A percentile compares a stretch with the other conserved stretches of the same genome.
phyloP scores from a whole-genome alignment of 2,888 invertebrate species.

The Ceramica pisi region DNA sequence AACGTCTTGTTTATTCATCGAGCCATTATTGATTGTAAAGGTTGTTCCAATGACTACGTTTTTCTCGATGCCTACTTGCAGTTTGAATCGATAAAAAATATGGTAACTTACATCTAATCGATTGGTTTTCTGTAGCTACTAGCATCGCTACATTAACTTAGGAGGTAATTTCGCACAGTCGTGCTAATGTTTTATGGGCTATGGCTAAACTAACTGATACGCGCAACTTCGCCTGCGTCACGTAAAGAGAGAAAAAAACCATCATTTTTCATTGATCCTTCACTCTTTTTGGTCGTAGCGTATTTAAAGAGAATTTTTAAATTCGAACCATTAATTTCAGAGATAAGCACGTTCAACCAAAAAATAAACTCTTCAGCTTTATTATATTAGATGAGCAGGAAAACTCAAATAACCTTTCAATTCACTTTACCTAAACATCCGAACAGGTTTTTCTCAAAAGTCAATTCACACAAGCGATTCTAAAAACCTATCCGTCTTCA shows the following conservation, averaged over 20 bases:
- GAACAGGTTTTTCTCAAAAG: background rate
- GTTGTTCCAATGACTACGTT: background rate
- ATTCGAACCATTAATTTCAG: no score
- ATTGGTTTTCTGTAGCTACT: background rate
- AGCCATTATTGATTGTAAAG: conserved; percentile 2
- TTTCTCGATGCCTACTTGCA: conserved; percentile 12
- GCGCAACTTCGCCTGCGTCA: no score
- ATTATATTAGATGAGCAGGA: background rate
- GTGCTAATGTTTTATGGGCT: conserved; percentile 8
- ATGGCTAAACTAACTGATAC: no score
- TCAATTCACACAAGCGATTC: background rate
- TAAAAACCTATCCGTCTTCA: background rate
- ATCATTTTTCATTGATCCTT: no score
- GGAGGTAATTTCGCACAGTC: conserved; percentile 5
- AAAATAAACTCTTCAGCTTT: no score
- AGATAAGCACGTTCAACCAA: no score
- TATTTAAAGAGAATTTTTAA: no score
- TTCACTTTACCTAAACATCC: background rate
- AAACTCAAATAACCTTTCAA: background rate
- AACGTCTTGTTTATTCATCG: conserved; percentile 27
- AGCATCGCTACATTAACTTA: conserved; percentile 1
- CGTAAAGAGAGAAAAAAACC: no score
- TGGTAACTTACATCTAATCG: background rate
- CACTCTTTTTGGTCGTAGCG: no score
- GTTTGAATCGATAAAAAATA: conserved; percentile 3